Evolutionary conservation across 2,888 invertebrate species (phyloP).

Genomic region (Dryomyza anilis): DNA sequence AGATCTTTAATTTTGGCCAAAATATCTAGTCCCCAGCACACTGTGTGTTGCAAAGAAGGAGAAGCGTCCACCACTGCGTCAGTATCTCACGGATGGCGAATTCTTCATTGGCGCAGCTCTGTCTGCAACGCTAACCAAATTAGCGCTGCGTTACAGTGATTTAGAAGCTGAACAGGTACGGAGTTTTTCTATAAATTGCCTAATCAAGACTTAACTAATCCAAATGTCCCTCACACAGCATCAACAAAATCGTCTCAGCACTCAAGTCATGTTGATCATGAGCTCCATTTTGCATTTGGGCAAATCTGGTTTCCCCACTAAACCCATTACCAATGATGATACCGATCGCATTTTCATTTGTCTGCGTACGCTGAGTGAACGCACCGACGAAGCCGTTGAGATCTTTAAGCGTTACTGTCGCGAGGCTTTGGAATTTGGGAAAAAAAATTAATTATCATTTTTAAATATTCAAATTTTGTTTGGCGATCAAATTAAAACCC

Average conservation of each 20-base stretch:
- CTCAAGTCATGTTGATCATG: slow-evolving; percentile 87
- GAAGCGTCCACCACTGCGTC: slow-evolving; percentile 78
- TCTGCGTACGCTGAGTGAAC: slow-evolving; percentile 73
- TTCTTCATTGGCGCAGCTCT: slow-evolving; percentile 94
- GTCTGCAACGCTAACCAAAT: slow-evolving; percentile 88
- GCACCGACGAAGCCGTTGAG: slow-evolving; percentile 70
- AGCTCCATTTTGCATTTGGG: slow-evolving; percentile 86
- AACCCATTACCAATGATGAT: slow-evolving; percentile 95
- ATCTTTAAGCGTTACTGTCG: slow-evolving; percentile 78
- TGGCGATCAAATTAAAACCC: too few relatives aligned
- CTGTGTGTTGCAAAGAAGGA: slow-evolving; percentile 70
- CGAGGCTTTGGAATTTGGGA: slow-evolving; percentile 76
- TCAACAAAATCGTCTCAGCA: slow-evolving; percentile 68
- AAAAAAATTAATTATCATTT: too few relatives aligned
- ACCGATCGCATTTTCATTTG: slow-evolving; percentile 86
- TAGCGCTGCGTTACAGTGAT: slow-evolving; percentile 76
- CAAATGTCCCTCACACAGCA: slow-evolving; percentile 33
- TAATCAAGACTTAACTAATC: too few relatives aligned
- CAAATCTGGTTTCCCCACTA: slow-evolving; percentile 72
- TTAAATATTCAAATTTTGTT: too few relatives aligned
- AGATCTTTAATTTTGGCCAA: too few relatives aligned
- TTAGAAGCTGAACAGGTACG: slow-evolving; percentile 58
- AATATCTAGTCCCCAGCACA: too few relatives aligned
- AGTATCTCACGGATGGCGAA: slow-evolving; percentile 91
- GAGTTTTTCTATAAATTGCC: too few relatives aligned